Evolutionary conservation across 2,888 invertebrate genomes (phyloP).

Genomic region (Julus scanicus): DNA sequence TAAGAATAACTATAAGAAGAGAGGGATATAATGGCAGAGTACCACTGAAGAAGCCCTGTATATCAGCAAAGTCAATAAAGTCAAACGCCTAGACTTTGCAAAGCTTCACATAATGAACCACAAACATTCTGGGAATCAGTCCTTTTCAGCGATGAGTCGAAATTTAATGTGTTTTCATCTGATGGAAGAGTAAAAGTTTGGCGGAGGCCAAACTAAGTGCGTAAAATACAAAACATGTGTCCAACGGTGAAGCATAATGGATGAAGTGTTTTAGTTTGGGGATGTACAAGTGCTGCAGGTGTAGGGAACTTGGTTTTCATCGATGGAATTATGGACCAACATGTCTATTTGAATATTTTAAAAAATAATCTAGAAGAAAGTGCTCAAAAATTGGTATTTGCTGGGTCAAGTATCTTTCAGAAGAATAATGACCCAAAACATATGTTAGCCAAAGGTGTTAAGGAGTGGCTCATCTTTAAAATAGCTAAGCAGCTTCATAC

Average conservation of each 20-base stretch:
- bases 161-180: conserved; percentile 19
- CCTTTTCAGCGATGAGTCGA: conserved; percentile 21
- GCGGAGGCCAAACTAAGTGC: not conserved
- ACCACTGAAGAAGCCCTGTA: not conserved
- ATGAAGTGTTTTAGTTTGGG: not conserved
- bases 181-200: conserved; percentile 17
- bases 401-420: not conserved
- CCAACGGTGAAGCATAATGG: not conserved
- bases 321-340: not conserved
- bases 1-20: not conserved
- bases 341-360: not conserved
- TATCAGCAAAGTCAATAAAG: conserved; percentile 38
- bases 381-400: not conserved
- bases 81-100: conserved; percentile 43
- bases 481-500: not conserved
- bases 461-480: no score
- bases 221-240: not conserved
- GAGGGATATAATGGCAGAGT: conserved; percentile 6
- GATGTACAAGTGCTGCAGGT: not conserved
- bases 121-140: conserved; percentile 32
- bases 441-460: no score
- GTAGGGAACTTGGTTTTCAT: not conserved
- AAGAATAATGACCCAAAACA: not conserved
- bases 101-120: not conserved
- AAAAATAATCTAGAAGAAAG: not conserved